A percentile compares a stretch with the other conserved stretches of the same genome.
Conservation (phyloP, 2,888 invertebrate species). For the Dasysyrphus tricinctus region DNA sequence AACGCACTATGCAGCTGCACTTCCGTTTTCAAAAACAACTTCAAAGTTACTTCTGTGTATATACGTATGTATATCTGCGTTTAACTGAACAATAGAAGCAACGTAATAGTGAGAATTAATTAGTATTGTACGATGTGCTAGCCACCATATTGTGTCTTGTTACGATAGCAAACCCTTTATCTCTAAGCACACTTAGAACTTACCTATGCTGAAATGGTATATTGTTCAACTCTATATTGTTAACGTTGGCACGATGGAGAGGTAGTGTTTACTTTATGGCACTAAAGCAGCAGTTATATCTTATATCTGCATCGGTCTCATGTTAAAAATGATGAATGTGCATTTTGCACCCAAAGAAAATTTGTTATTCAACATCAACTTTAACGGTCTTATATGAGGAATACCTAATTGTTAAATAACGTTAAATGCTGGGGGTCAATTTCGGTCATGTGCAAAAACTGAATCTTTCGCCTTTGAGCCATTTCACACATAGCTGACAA, state of each 20-base stretch:
- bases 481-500: too few relatives aligned
- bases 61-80: constrained; percentile 52
- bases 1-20: constrained; percentile 62
- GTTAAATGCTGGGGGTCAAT: neutral
- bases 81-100: constrained; percentile 54
- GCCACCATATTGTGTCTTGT: constrained; percentile 48
- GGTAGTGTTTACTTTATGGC: neutral
- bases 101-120: constrained; percentile 65
- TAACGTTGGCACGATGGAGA: constrained; percentile 17
- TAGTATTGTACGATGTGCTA: constrained; percentile 57
- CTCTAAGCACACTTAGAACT: constrained; percentile 4
- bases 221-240: constrained; percentile 55
- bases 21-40: constrained; percentile 63
- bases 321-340: constrained; percentile 56
- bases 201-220: neutral
- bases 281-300: neutral
- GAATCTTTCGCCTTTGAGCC: too few relatives aligned
- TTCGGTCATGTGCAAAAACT: neutral
- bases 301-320: neutral
- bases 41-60: constrained; percentile 58
- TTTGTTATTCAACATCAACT: constrained; percentile 22
- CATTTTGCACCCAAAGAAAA: constrained; percentile 32
- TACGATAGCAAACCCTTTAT: constrained; percentile 13
- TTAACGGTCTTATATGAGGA: constrained; percentile 1
- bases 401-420: too few relatives aligned